These are phyloP conservation scores for Anorthoa munda DNA, from an alignment of 2,888 invertebrate species.

Conservation along the genomic window DNA sequence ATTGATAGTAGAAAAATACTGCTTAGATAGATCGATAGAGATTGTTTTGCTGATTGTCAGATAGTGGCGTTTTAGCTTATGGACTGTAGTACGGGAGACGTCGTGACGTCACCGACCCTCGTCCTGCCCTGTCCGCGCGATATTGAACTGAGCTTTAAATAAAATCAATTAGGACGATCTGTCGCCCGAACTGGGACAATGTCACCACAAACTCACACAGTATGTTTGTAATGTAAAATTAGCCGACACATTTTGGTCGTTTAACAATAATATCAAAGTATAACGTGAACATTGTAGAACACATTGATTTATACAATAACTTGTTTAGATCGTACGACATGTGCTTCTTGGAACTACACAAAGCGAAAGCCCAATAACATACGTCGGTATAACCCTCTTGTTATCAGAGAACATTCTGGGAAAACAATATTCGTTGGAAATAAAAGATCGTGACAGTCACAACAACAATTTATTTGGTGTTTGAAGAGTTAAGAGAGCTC, in stretches of 20 bases:
- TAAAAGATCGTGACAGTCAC: conserved; percentile 17
- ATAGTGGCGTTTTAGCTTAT: no score
- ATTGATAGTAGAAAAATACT: no score
- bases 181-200: conserved; percentile 1
- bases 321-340: no score
- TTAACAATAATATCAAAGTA: background rate
- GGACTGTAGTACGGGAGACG: background rate
- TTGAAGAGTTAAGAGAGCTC: conserved; percentile 28
- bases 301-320: conserved; percentile 1
- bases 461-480: conserved; percentile 14
- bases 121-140: conserved; percentile 21
- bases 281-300: background rate
- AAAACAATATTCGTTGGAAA: conserved; percentile 20
- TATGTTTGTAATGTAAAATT: background rate
- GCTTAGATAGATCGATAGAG: no score
- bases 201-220: background rate
- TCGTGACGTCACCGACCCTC: conserved; percentile 40
- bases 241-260: background rate
- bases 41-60: no score
- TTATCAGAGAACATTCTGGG: background rate
- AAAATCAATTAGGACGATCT: conserved; percentile 53
- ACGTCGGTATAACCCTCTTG: background rate
- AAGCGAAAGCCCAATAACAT: background rate
- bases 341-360: background rate
- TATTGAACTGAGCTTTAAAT: conserved; percentile 54